Base-by-base conservation (phyloP, 1,140 invertebrate species). In the Arion vulgaris region DNA sequence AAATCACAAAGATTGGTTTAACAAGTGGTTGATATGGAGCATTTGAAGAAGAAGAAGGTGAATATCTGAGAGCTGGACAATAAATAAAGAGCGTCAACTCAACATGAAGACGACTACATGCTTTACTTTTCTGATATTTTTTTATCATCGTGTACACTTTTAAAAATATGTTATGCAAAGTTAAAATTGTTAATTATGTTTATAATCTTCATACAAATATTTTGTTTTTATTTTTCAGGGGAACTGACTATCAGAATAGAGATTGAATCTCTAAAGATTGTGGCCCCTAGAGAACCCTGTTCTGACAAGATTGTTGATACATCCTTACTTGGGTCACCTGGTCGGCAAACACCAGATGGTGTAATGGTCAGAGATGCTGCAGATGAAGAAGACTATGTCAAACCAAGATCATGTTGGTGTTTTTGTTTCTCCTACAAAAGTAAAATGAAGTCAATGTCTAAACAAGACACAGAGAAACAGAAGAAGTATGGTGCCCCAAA, bases 171-270 rank as follows among this genome's bases (percentile, higher is more conserved):
- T n/a, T n/a, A n/a, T n/a, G n/a, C n/a, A n/a, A n/a, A n/a, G n/a
- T n/a, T n/a, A n/a, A n/a, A n/a, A n/a, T n/a, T n/a, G n/a, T n/a
- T n/a, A n/a, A n/a, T n/a, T n/a, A n/a, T n/a, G n/a, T n/a, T n/a
- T n/a, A n/a, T n/a, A n/a, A n/a, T n/a, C n/a, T n/a, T n/a, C n/a
- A n/a, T n/a, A n/a, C n/a, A n/a, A n/a, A n/a, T n/a, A 0, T 66
- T 23, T 66, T 32, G 28, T 66, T 7, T 32, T 32, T 66, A 28
- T 75, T 41, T 69, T 83, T 23, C 82, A 89, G 89, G 89, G 36
- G 85, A 90, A 78, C 85, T 90, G 4, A 86, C 85, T 32, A 80
- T 90, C 13, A 81, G 74, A 32, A 84, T 90, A 17, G 72, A 86
- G 68, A 84, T 90, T 0, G 82, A 87, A 38, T 75, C 86, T 32